phyloP scores from a whole-genome alignment of 1,140 invertebrate genomes.

The Solen grandis region DNA sequence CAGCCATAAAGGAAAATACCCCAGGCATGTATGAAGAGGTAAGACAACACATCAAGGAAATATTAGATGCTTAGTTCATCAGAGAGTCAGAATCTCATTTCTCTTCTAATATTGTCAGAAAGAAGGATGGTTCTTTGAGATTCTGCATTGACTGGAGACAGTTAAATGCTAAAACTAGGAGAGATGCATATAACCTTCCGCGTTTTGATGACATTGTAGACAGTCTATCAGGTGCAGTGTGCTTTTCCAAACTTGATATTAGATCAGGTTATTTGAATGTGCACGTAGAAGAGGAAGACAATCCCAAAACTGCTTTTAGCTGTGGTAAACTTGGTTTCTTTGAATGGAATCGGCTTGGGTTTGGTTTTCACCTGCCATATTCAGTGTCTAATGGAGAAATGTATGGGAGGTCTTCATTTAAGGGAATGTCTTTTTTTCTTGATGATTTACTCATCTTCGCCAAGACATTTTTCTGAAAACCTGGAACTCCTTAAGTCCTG shows the following conservation, averaged over 20 bases:
- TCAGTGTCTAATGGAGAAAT: constrained; percentile 10
- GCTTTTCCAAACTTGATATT: constrained; percentile 81
- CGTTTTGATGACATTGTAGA: constrained; percentile 80
- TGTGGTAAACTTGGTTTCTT: constrained; percentile 33
- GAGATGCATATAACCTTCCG: constrained; percentile 83
- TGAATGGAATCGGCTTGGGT: constrained; percentile 21
- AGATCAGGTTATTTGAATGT: constrained; percentile 76
- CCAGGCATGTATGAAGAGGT: constrained; percentile 6
- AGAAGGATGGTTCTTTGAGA: neutral
- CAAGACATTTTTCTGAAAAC: neutral
- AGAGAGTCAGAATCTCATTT: constrained; percentile 3
- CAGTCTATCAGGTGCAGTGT: constrained; percentile 72
- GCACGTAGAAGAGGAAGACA: constrained; percentile 69
- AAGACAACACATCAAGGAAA: neutral
- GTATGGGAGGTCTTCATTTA: constrained; percentile 10
- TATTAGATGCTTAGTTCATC: neutral
- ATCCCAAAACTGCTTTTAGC: constrained; percentile 73
- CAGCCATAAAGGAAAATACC: constrained; percentile 21
- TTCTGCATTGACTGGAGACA: constrained; percentile 18
- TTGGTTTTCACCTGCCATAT: neutral
- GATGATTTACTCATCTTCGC: neutral
- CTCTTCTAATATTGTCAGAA: constrained; percentile 15
- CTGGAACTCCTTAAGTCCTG: neutral
- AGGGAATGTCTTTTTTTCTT: neutral
- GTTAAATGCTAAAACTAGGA: constrained; percentile 79